Conservation (phyloP, 1,140 invertebrate genomes). For the Gryllus bimaculatus region DNA sequence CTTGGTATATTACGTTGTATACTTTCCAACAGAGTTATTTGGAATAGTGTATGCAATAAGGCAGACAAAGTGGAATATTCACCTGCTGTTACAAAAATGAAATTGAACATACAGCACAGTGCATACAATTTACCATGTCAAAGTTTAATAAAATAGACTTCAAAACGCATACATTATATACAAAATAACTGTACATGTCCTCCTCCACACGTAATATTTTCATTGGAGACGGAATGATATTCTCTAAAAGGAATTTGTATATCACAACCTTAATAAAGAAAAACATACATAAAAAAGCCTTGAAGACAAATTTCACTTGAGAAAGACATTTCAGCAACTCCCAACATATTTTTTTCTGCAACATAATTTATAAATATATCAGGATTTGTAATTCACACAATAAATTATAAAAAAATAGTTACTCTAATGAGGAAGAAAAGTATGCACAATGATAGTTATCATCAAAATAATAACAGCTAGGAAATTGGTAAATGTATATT, state of each 20-base stretch:
- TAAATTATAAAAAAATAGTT: not conserved
- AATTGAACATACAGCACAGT: not conserved
- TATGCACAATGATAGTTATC: too few relatives aligned
- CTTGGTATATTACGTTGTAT: too few relatives aligned
- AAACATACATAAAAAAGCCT: not conserved
- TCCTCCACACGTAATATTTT: not conserved
- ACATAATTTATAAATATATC: too few relatives aligned
- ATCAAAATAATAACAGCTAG: not conserved
- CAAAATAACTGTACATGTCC: not conserved
- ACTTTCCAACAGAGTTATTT: too few relatives aligned
- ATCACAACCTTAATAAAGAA: not conserved
- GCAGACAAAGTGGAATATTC: too few relatives aligned
- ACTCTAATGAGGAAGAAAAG: too few relatives aligned
- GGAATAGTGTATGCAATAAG: too few relatives aligned
- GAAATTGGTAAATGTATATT: not conserved
- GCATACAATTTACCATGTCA: not conserved
- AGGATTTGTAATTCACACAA: not conserved
- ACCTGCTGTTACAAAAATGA: not conserved
- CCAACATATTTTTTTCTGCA: too few relatives aligned
- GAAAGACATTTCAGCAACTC: too few relatives aligned
- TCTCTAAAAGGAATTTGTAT: not conserved
- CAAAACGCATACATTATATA: not conserved
- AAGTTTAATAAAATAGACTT: too few relatives aligned
- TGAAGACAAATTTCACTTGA: not conserved
- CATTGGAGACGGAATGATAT: not conserved